Conservation (phyloP, 2,888 invertebrate species). For the Rhamnusium bicolor region DNA sequence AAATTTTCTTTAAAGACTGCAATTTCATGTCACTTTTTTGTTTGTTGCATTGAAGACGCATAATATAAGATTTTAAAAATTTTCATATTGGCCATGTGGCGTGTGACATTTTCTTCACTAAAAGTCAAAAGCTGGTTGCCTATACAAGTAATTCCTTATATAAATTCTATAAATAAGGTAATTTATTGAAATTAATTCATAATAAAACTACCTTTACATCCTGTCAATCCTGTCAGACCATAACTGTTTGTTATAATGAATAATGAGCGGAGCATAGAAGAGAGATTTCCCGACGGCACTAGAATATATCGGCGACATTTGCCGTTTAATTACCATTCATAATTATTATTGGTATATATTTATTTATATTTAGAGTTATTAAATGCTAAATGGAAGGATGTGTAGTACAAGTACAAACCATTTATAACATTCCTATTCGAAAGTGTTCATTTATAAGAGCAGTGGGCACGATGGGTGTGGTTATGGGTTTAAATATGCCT, state of each 20-base stretch:
- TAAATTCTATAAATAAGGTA: conserved; percentile 28
- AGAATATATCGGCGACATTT: conserved; percentile 17
- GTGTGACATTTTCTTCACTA: background rate
- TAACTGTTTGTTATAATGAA: conserved; percentile 40
- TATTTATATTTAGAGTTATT: conserved; percentile 7
- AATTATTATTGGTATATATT: conserved; percentile 12
- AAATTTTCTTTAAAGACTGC: too few relatives aligned
- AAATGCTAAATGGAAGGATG: conserved; percentile 7
- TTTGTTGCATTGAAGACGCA: too few relatives aligned
- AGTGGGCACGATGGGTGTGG: conserved; percentile 45
- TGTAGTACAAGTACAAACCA: background rate
- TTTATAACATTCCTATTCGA: background rate
- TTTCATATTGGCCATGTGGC: too few relatives aligned
- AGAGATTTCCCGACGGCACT: conserved; percentile 18
- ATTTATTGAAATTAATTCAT: conserved; percentile 52
- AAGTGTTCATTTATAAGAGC: conserved; percentile 44
- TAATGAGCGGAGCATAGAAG: conserved; percentile 28
- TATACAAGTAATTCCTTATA: background rate
- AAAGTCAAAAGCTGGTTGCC: conserved; percentile 7
- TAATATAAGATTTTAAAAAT: too few relatives aligned
- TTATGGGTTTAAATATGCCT: conserved; percentile 51
- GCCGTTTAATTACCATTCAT: conserved; percentile 17
- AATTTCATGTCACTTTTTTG: too few relatives aligned
- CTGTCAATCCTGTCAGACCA: conserved; percentile 46
- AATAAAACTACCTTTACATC: conserved; percentile 48